Conservation (phyloP, 2,113 vertebrate genomes). For the Alosa alosa region DNA sequence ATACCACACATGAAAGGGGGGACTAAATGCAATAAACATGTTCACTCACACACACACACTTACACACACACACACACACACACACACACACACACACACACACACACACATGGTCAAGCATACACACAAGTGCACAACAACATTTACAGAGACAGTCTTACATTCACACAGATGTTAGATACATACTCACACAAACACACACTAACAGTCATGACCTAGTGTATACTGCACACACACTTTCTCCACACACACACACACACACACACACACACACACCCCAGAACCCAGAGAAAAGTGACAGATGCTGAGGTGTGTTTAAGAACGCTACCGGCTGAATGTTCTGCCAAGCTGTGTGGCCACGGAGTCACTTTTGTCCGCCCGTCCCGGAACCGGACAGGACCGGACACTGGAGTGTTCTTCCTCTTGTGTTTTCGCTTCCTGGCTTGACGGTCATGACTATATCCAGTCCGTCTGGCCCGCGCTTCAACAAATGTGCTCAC, state of each 20-base stretch:
- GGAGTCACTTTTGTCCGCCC: too few species aligned
- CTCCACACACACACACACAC: neutral
- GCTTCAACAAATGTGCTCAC: too few species aligned
- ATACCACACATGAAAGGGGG: neutral
- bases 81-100: neutral
- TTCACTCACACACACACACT: neutral
- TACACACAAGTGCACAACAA: neutral
- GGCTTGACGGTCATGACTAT: neutral
- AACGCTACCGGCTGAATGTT: neutral
- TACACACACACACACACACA: neutral
- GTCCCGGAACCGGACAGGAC: neutral
- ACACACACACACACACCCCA: neutral
- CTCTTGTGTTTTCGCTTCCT: neutral
- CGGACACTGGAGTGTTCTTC: neutral
- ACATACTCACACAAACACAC: conserved; percentile 21
- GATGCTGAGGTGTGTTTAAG: neutral
- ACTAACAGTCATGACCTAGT: neutral
- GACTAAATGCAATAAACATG: too few species aligned
- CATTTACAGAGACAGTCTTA: neutral
- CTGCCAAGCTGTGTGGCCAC: too few species aligned
- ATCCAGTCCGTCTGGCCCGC: too few species aligned
- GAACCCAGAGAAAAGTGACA: neutral
- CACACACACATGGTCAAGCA: neutral
- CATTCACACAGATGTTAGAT: neutral
- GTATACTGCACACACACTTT: neutral